A percentile compares a stretch with the other conserved stretches of the same genome.
Conservation (phyloP, 2,113 vertebrate genomes). For the Gavialis gangeticus region DNA sequence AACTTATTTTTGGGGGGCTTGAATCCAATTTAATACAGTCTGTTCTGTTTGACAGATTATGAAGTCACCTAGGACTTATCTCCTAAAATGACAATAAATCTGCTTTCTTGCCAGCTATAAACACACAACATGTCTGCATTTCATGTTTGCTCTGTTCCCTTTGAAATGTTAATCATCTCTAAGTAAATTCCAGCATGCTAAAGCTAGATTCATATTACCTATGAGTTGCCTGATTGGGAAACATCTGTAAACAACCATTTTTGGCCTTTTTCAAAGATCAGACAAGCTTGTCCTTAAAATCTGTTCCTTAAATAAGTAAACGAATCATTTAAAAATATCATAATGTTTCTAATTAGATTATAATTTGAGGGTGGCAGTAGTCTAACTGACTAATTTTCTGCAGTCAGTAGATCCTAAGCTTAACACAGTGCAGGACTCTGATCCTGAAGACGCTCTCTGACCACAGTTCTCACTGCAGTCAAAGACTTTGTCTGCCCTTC, state of each 20-base stretch:
- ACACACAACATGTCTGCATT: slow-evolving; percentile 39
- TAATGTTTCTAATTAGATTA: slow-evolving; percentile 59
- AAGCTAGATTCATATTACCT: slow-evolving; percentile 54
- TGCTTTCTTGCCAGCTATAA: slow-evolving; percentile 33
- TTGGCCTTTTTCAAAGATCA: slow-evolving; percentile 53
- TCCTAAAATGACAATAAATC: slow-evolving; percentile 16
- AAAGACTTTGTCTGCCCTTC: background rate
- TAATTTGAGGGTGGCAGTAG: slow-evolving; percentile 48
- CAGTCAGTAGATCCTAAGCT: background rate
- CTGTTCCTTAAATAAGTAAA: background rate
- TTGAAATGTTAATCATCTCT: slow-evolving; percentile 70
- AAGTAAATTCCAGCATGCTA: slow-evolving; percentile 52
- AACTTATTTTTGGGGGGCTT: slow-evolving; percentile 33
- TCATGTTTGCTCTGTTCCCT: slow-evolving; percentile 37
- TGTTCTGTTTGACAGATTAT: slow-evolving; percentile 46
- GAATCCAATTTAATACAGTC: slow-evolving; percentile 30
- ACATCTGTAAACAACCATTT: slow-evolving; percentile 31
- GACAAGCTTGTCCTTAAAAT: slow-evolving; percentile 61
- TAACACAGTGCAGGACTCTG: background rate
- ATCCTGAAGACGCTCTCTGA: slow-evolving; percentile 9
- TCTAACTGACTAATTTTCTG: too few relatives aligned
- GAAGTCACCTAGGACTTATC: slow-evolving; percentile 16
- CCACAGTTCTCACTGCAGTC: background rate
- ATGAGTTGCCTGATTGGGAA: slow-evolving; percentile 58
- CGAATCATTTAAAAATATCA: slow-evolving; percentile 39